Evolutionary conservation across 2,888 invertebrate species (phyloP).

Genomic region (Anthoptus insignis): DNA sequence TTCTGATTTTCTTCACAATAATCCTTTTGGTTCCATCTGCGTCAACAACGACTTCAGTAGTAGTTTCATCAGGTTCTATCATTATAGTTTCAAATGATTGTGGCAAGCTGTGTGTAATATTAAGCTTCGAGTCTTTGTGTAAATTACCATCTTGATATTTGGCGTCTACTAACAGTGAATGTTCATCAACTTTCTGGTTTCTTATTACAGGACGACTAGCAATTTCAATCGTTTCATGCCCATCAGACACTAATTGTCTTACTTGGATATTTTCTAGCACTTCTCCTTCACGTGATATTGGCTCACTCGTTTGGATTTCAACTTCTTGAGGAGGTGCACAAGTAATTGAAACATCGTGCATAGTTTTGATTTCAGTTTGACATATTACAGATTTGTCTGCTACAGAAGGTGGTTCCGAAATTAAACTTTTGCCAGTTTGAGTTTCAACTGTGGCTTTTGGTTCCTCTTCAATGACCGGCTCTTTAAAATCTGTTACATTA

Average conservation of each 20-base stretch:
- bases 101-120: constrained; percentile 90
- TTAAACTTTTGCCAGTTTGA: constrained; percentile 89
- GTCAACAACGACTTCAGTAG: constrained; percentile 93
- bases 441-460: constrained; percentile 83
- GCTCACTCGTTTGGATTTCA: constrained; percentile 88
- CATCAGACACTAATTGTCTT: constrained; percentile 88
- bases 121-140: constrained; percentile 89
- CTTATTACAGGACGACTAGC: constrained; percentile 88
- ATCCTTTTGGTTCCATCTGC: constrained; percentile 94
- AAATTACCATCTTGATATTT: constrained; percentile 88
- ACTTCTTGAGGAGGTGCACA: constrained; percentile 86
- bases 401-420: constrained; percentile 74
- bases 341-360: constrained; percentile 82
- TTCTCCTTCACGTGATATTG: constrained; percentile 79
- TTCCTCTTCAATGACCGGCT: constrained; percentile 53
- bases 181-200: constrained; percentile 81
- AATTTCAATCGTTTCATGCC: constrained; percentile 91
- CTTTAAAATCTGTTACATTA: constrained; percentile 34
- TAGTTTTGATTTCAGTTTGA: constrained; percentile 66
- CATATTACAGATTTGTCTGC: constrained; percentile 77
- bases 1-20: constrained; percentile 91
- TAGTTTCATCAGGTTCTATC: constrained; percentile 94
- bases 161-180: constrained; percentile 91
- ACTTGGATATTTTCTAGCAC: constrained; percentile 89
- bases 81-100: constrained; percentile 94